phyloP scores from a whole-genome alignment of 2,797 vertebrate species.

The Sphenodon punctatus region DNA sequence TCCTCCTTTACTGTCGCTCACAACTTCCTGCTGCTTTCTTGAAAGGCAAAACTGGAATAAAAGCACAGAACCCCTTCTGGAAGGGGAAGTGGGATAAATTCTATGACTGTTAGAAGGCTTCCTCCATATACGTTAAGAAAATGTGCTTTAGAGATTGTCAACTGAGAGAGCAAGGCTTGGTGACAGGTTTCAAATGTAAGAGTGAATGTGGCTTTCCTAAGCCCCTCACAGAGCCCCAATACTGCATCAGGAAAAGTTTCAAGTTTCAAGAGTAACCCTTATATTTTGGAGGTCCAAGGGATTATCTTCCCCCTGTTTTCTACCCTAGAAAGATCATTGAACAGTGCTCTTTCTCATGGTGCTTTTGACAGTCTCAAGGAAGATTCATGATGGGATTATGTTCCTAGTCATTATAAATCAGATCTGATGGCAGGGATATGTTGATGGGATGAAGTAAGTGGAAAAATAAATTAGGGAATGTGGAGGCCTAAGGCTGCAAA shows the following conservation, averaged over 20 bases:
- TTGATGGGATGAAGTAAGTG: conserved; percentile 72
- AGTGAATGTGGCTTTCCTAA: conserved; percentile 9
- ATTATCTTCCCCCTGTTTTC: conserved; percentile 54
- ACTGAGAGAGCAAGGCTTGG: background rate
- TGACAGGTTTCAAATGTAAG: conserved; percentile 30
- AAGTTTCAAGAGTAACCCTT: conserved; percentile 47
- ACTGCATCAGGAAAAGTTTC: background rate
- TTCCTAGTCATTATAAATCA: conserved; percentile 75
- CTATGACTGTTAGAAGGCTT: conserved; percentile 38
- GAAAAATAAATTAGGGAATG: conserved; percentile 72
- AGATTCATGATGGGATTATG: conserved; percentile 75
- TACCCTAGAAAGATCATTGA: conserved; percentile 49
- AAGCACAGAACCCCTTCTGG: conserved; percentile 14
- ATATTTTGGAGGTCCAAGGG: conserved; percentile 43
- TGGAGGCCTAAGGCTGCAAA: conserved; percentile 55
- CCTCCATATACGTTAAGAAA: background rate
- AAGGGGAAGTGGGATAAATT: conserved; percentile 37
- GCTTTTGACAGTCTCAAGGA: conserved; percentile 62
- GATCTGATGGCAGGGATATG: conserved; percentile 66
- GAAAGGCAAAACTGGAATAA: background rate
- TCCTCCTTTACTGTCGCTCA: background rate
- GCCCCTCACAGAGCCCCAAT: background rate
- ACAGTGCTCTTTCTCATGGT: conserved; percentile 44
- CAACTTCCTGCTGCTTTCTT: background rate
- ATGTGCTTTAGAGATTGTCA: conserved; percentile 36